These are phyloP conservation scores for Leucosticte australis DNA, from an alignment of 2,113 vertebrate genomes.

Conservation along the genomic window DNA sequence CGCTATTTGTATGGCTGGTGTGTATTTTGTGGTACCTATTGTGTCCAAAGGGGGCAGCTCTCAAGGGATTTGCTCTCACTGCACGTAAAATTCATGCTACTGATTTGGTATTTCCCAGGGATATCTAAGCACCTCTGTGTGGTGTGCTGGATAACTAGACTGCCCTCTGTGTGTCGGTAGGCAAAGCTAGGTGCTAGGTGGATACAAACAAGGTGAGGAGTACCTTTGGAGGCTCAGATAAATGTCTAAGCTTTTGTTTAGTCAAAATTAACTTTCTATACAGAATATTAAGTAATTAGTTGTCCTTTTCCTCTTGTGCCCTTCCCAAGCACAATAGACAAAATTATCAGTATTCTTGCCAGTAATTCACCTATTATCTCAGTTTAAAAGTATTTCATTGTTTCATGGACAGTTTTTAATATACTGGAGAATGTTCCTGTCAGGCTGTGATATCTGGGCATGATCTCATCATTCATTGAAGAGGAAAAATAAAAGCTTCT, in stretches of 20 bases:
- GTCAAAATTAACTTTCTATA: not conserved
- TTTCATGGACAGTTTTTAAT: conserved; percentile 22
- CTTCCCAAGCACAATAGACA: not conserved
- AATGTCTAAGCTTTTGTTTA: not conserved
- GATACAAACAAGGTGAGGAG: not conserved
- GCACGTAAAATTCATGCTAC: not conserved
- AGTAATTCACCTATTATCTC: not conserved
- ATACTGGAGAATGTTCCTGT: not conserved
- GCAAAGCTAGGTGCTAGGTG: not conserved
- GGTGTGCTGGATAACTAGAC: not conserved
- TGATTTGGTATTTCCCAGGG: not conserved
- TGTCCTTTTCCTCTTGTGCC: not conserved
- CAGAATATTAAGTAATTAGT: not conserved
- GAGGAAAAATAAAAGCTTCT: not conserved
- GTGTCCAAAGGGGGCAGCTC: not conserved
- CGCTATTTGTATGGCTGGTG: not conserved
- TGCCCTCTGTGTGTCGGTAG: not conserved
- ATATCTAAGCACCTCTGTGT: not conserved
- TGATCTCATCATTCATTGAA: not conserved
- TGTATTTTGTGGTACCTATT: not conserved
- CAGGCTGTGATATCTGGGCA: not conserved
- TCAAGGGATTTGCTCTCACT: not conserved
- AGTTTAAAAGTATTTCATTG: not conserved
- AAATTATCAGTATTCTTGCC: not conserved
- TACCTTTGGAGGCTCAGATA: not conserved